Evolutionary conservation across 2,113 vertebrate species (phyloP), one percentile per base, ranked within the genome.

Genomic region (Microtus montanus): DNA sequence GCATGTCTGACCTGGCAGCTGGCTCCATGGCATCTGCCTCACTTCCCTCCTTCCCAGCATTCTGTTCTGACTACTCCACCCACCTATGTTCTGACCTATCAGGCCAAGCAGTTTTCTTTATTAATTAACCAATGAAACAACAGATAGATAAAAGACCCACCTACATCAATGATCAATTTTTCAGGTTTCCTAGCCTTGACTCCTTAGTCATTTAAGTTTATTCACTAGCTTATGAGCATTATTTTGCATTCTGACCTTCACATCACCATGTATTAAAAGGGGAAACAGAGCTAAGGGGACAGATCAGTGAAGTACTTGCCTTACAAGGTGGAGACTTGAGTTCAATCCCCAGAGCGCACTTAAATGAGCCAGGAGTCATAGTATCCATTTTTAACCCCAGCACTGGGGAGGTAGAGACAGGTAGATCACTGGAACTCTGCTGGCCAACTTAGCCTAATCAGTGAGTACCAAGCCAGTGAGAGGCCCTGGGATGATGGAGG

Each of bases 171-270:
- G 49, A 85, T 64, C 63, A 70, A 35, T 49, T 82, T 75, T 84
- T 85, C 58, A 85, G 8, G 58, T 52, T 84, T 84, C 87, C 28
- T 87, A 75, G 44, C 49, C 75, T 15, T 85, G 77, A 87, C 75
- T 90, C 38, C 49, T 87, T 24, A 78, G 24, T 93, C 84, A 64
- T 0, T 70, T 77, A 95, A 90, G 71, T 49, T 79, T n/a, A 90
- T 38, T 47, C 28, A 82, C 14, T 80, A 66, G 63, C n/a, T 75
- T 77, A 38, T 19, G 15, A 71, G 20, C 15, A 44, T 52, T 58
- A 54, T 54, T 20, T 17, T 33, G 15, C 20, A 87, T 41, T 54
- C 33, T 84, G 71, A 90, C 12, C 2, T 35, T 63, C 35, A 5
- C 66, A n/a, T 15, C 26, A 22, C 28, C 20, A 83, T 13, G 13